Evolutionary conservation across 35 echinoderm and acorn worm genomes (phyloP).

Genomic region (Nesometra sesokonis): DNA sequence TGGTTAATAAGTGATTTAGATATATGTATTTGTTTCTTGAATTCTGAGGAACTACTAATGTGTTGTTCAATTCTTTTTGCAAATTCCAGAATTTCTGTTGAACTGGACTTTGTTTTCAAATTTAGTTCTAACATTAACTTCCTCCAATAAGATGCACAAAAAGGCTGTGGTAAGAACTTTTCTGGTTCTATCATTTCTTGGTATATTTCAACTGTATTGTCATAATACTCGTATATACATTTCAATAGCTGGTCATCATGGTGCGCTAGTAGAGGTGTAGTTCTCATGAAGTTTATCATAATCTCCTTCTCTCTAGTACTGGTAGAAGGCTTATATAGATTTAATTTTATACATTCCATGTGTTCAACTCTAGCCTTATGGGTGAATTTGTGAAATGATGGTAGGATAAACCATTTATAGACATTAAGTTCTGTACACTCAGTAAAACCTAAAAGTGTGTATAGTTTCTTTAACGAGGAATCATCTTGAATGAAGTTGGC

Average conservation of each 20-base stretch:
- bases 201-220: background rate
- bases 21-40: background rate
- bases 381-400: background rate
- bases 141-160: background rate
- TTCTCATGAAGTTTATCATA: background rate
- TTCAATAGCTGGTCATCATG: background rate
- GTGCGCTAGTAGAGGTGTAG: background rate
- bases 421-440: background rate
- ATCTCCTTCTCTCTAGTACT: background rate
- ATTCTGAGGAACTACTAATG: background rate
- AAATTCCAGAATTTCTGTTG: background rate
- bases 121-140: background rate
- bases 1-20: background rate
- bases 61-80: background rate
- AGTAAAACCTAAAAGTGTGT: background rate
- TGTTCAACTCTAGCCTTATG: background rate
- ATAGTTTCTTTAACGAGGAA: background rate
- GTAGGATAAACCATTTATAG: slow-evolving; percentile 24
- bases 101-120: background rate
- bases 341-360: background rate
- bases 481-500: background rate
- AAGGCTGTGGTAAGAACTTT: background rate
- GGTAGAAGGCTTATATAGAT: background rate
- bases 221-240: background rate
- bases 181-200: background rate